These are phyloP conservation scores for Drosophila lacteicornis DNA, from an alignment of 1,140 invertebrate species.

Conservation along the genomic window DNA sequence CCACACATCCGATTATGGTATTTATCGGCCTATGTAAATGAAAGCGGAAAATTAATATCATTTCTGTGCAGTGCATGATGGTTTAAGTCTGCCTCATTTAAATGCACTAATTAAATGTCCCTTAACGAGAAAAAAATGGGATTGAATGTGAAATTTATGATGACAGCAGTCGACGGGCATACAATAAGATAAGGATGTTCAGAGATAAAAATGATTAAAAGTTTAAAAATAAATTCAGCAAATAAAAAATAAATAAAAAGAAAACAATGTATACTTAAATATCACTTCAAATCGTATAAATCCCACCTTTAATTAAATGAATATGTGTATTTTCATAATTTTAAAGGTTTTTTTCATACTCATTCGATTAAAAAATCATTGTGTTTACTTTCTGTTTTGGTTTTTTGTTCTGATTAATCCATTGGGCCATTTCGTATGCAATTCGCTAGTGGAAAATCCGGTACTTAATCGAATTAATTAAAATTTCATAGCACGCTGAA, in stretches of 20 bases:
- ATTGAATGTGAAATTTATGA: neutral
- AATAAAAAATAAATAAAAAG: too few relatives aligned
- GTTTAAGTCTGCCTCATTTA: constrained; percentile 42
- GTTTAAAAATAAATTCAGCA: too few relatives aligned
- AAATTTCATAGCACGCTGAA: constrained; percentile 64
- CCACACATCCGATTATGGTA: constrained; percentile 43
- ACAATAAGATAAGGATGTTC: neutral
- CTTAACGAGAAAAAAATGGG: constrained; percentile 19
- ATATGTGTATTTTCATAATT: neutral
- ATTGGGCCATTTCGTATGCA: constrained; percentile 43
- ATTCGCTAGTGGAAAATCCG: constrained; percentile 45
- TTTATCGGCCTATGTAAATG: constrained; percentile 56
- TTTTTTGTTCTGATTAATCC: constrained; percentile 36
- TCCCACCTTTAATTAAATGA: neutral
- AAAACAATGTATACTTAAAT: neutral
- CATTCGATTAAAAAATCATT: constrained; percentile 21
- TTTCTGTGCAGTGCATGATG: neutral
- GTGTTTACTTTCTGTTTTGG: constrained; percentile 19
- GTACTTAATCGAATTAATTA: constrained; percentile 79
- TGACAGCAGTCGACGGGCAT: neutral
- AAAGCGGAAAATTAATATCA: constrained; percentile 18
- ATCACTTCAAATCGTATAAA: neutral
- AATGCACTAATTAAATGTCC: constrained; percentile 54
- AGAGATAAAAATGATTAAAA: neutral
- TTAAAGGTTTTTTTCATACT: neutral